These are phyloP conservation scores for Halictus ligatus DNA, from an alignment of 2,888 invertebrate genomes.

Conservation along the genomic window DNA sequence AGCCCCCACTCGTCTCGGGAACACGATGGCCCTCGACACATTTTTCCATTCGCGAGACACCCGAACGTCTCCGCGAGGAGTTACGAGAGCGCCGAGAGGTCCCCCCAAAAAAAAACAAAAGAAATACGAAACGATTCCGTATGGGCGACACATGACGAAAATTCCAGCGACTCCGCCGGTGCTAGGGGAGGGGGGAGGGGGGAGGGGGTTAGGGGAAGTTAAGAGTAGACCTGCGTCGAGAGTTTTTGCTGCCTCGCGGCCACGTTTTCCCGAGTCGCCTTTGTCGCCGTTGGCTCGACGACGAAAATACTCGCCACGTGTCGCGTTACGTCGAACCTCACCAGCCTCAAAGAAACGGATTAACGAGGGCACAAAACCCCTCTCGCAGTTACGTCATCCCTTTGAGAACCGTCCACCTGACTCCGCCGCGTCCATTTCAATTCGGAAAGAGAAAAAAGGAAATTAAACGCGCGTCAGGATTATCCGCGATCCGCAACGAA, in stretches of 20 bases:
- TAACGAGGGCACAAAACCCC: constrained; percentile 5
- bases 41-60: constrained; percentile 30
- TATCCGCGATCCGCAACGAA: neutral
- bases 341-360: constrained; percentile 14
- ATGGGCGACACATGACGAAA: constrained; percentile 55
- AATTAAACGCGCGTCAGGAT: neutral
- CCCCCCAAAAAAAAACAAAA: constrained; percentile 24
- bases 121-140: constrained; percentile 36
- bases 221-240: neutral
- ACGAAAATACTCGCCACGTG: constrained; percentile 33
- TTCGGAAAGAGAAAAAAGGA: neutral
- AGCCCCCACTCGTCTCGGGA: neutral
- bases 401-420: neutral
- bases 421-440: neutral
- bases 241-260: constrained; percentile 10
- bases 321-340: constrained; percentile 26
- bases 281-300: constrained; percentile 21
- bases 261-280: constrained; percentile 10
- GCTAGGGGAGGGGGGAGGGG: neutral
- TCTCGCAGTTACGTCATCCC: constrained; percentile 27
- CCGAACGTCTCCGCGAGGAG: constrained; percentile 20
- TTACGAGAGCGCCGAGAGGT: constrained; percentile 36
- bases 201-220: too few relatives aligned
- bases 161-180: constrained; percentile 30
- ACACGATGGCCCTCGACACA: constrained; percentile 21